Evolutionary conservation across 1,140 invertebrate genomes (phyloP).

Genomic region (Zophobas atratus): DNA sequence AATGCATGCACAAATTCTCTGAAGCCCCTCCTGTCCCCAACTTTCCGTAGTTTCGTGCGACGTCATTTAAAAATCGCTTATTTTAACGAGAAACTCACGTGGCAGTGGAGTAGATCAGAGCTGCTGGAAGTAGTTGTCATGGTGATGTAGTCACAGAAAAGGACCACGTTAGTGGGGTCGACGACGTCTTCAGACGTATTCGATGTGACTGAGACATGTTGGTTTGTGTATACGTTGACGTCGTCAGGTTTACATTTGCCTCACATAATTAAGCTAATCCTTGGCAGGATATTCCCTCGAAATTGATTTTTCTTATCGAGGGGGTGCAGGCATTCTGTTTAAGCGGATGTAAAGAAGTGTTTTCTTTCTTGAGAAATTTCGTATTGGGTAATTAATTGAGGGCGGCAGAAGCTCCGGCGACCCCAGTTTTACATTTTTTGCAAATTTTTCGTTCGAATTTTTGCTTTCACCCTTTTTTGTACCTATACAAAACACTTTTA

Average conservation of each 20-base stretch:
- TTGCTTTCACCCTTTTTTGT: too few relatives aligned
- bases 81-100: too few relatives aligned
- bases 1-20: not conserved
- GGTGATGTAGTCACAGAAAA: not conserved
- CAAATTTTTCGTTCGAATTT: too few relatives aligned
- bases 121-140: not conserved
- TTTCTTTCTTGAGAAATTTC: not conserved
- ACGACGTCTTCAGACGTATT: not conserved
- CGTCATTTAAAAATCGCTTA: not conserved
- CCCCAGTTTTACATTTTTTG: too few relatives aligned
- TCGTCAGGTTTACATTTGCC: constrained; percentile 1
- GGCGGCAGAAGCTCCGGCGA: too few relatives aligned
- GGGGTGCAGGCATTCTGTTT: constrained; percentile 6
- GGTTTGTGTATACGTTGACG: not conserved
- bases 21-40: not conserved
- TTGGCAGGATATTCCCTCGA: constrained; percentile 9
- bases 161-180: not conserved
- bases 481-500: too few relatives aligned
- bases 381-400: too few relatives aligned
- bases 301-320: constrained; percentile 38
- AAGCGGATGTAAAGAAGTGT: constrained; percentile 31
- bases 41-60: not conserved
- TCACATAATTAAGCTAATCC: constrained; percentile 35
- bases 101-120: constrained; percentile 1
- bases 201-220: not conserved